These are phyloP conservation scores for Beris morrisii DNA, from an alignment of 2,888 invertebrate species.

Conservation along the genomic window DNA sequence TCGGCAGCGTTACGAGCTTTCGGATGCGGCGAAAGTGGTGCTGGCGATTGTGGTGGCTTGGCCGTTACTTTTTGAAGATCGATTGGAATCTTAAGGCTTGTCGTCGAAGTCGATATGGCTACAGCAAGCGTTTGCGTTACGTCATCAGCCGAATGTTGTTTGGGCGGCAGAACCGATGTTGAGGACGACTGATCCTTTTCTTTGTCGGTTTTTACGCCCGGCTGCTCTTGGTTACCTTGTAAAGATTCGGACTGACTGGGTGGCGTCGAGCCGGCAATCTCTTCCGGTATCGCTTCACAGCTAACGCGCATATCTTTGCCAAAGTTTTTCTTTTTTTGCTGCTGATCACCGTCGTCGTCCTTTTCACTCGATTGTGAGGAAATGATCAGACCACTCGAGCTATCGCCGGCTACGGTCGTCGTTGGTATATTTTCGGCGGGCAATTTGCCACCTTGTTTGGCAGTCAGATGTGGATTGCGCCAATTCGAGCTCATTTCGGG, in stretches of 20 bases:
- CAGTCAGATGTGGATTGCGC: constrained; percentile 68
- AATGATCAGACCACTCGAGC: constrained; percentile 47
- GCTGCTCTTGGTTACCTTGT: constrained; percentile 41
- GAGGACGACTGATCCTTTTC: constrained; percentile 31
- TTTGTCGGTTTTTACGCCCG: constrained; percentile 21
- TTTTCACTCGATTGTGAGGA: constrained; percentile 39
- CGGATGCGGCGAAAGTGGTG: constrained; percentile 60
- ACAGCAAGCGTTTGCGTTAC: constrained; percentile 45
- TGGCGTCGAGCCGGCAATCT: constrained; percentile 75
- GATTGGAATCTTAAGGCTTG: constrained; percentile 48
- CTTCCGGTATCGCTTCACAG: constrained; percentile 89
- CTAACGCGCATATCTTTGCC: constrained; percentile 80
- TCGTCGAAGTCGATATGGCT: constrained; percentile 50
- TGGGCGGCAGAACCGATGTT: constrained; percentile 47
- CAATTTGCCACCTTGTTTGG: constrained; percentile 46
- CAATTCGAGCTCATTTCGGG: constrained; percentile 90
- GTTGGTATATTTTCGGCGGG: constrained; percentile 50
- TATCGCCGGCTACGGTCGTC: constrained; percentile 21
- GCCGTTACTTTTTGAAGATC: constrained; percentile 50
- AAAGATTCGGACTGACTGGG: constrained; percentile 59
- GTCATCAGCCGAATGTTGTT: constrained; percentile 56
- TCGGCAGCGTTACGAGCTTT: constrained; percentile 43
- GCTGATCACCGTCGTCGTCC: constrained; percentile 43
- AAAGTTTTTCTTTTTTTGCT: constrained; percentile 62
- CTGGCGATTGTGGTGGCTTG: constrained; percentile 69